phyloP scores from a whole-genome alignment of 2,797 vertebrate genomes.

The Rousettus madagascariensis region DNA sequence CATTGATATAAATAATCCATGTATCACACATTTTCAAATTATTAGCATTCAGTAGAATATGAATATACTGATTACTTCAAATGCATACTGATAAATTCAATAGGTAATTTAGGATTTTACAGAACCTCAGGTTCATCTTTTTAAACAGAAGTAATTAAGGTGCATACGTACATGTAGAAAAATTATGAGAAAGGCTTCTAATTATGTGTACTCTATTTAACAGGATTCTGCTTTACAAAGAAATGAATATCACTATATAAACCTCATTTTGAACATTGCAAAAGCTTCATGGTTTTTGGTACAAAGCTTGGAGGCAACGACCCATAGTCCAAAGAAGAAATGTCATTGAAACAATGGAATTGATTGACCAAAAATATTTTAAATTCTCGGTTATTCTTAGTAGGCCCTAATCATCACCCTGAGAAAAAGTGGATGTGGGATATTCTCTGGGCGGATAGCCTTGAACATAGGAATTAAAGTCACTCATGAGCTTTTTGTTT shows the following conservation, averaged over 20 bases:
- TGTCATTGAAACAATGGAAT: constrained; percentile 31
- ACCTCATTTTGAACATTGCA: background rate
- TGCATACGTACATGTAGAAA: background rate
- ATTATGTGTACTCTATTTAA: constrained; percentile 39
- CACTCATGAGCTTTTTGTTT: background rate
- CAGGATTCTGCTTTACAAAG: background rate
- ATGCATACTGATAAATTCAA: constrained; percentile 57
- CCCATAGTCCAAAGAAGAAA: background rate
- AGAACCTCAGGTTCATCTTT: constrained; percentile 41
- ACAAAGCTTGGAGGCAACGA: background rate
- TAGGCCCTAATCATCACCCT: background rate
- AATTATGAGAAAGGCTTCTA: constrained; percentile 55
- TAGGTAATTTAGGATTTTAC: constrained; percentile 44
- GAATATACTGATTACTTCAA: constrained; percentile 65
- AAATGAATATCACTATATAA: background rate
- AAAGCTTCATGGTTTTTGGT: background rate
- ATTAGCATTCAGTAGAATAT: constrained; percentile 55
- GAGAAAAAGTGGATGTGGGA: background rate
- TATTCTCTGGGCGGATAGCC: background rate
- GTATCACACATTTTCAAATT: constrained; percentile 47
- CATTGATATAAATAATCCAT: constrained; percentile 44
- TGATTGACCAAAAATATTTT: constrained; percentile 33
- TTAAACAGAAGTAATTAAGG: constrained; percentile 61
- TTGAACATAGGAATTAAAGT: background rate
- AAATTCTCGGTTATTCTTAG: background rate